These are phyloP conservation scores for Melolontha melolontha DNA, from an alignment of 2,888 invertebrate species.

Conservation along the genomic window DNA sequence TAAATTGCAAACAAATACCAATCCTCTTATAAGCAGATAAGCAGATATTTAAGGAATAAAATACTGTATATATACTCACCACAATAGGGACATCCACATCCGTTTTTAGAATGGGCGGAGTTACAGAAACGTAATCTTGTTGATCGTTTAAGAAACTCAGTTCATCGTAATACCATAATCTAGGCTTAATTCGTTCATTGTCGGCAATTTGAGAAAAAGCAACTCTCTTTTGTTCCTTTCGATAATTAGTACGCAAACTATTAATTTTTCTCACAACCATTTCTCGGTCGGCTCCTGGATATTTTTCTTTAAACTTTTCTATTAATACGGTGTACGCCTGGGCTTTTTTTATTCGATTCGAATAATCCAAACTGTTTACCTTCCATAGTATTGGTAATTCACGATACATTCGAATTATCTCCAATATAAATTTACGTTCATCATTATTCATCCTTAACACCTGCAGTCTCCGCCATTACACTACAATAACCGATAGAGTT, in stretches of 20 bases:
- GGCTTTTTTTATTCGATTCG: too few relatives aligned
- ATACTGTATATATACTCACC: slow-evolving; percentile 7
- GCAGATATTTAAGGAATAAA: too few relatives aligned
- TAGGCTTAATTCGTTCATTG: slow-evolving; percentile 15
- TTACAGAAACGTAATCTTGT: slow-evolving; percentile 2
- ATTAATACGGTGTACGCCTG: too few relatives aligned
- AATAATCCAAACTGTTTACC: too few relatives aligned
- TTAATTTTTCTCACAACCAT: slow-evolving; percentile 31
- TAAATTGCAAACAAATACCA: too few relatives aligned
- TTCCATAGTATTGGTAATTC: too few relatives aligned
- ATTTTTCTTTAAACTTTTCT: slow-evolving; percentile 21
- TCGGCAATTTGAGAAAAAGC: slow-evolving; percentile 22
- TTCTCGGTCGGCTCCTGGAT: slow-evolving; percentile 15
- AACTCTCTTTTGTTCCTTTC: slow-evolving; percentile 19
- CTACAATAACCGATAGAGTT: too few relatives aligned
- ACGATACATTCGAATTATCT: too few relatives aligned
- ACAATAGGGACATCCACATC: slow-evolving; percentile 1
- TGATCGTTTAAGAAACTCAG: slow-evolving; percentile 31
- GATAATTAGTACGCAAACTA: slow-evolving; percentile 6
- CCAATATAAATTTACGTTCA: too few relatives aligned
- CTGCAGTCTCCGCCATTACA: background rate
- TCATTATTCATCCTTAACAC: too few relatives aligned
- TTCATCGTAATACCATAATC: slow-evolving; percentile 40
- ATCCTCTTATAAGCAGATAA: too few relatives aligned
- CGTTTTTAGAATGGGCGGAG: background rate